Evolutionary conservation across 2,888 invertebrate genomes (phyloP), one percentile per base, ranked within the genome.

Genomic region (Prosopocoilus inquinatus): DNA sequence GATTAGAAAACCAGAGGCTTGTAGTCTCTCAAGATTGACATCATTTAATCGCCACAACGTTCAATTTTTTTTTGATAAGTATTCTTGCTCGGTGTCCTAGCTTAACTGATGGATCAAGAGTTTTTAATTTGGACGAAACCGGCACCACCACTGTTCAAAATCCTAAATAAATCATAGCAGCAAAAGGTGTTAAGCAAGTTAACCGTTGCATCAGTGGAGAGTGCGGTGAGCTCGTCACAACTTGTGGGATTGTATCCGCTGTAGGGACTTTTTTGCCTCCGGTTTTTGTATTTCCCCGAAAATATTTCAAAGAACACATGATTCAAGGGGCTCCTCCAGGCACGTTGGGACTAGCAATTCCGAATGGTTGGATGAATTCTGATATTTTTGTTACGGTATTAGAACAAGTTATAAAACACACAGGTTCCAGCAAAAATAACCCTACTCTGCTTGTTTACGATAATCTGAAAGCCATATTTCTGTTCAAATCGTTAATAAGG

Each of bases 391-490:
- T n/a, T n/a, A n/a, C n/a, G n/a, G n/a, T n/a, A n/a, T n/a, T n/a
- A n/a, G n/a, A n/a, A n/a, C n/a, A n/a, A n/a, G n/a, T n/a, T n/a
- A n/a, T n/a, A n/a, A n/a, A n/a, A n/a, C 72, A 1, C 62, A 73
- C 20, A 72, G 72, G 70, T 55, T 72, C 11, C 63, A 62, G 64
- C 15, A 59, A 49, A 50, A 68, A 67, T 47, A 66, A 70, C 55
- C 66, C 66, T 35, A 61, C 60, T 11, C 56, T 69, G 9, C 57
- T 70, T 12, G 62, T 73, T 47, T 53, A 71, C 57, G 73, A 74
- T 53, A 74, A 75, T 72, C 73, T 54, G 71, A 70, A 50, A 70
- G 70, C 38, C 71, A 73, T 58, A 55, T 67, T 44, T 60, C 54
- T 50, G 55, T 61, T 47, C 58, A 58, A 58, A 63, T 50, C 36